Conservation (phyloP, 2,797 vertebrate species). For the Dermochelys coriacea region DNA sequence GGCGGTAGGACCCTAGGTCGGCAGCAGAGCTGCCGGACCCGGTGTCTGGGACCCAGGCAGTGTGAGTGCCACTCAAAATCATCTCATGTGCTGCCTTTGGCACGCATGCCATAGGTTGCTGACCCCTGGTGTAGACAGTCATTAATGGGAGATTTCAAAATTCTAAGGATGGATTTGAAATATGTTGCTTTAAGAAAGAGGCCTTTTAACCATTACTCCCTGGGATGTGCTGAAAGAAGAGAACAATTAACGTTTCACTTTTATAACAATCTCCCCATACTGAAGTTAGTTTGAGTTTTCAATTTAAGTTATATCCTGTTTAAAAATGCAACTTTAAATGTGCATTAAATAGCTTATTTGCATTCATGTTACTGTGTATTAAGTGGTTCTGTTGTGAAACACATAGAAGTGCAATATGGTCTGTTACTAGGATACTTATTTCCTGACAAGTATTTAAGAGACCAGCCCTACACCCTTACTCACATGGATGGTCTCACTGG, state of each 20-base stretch:
- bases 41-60: too few relatives aligned
- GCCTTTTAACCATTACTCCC: not conserved
- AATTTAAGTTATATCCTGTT: not conserved
- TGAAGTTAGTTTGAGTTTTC: not conserved
- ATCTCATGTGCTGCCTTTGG: too few relatives aligned
- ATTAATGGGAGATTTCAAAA: not conserved
- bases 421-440: accelerated
- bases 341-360: not conserved
- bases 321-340: not conserved
- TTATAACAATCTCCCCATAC: not conserved
- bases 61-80: too few relatives aligned
- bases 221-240: not conserved
- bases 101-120: too few relatives aligned
- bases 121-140: not conserved
- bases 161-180: not conserved
- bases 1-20: too few relatives aligned
- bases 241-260: not conserved
- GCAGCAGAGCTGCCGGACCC: too few relatives aligned
- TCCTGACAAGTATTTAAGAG: not conserved
- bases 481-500: not conserved
- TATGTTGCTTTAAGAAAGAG: not conserved
- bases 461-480: not conserved
- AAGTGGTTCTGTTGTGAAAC: not conserved
- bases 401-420: accelerated
- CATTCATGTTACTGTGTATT: not conserved